Base-by-base conservation (phyloP, 2,888 invertebrate genomes). In the Osmoderma eremita region DNA sequence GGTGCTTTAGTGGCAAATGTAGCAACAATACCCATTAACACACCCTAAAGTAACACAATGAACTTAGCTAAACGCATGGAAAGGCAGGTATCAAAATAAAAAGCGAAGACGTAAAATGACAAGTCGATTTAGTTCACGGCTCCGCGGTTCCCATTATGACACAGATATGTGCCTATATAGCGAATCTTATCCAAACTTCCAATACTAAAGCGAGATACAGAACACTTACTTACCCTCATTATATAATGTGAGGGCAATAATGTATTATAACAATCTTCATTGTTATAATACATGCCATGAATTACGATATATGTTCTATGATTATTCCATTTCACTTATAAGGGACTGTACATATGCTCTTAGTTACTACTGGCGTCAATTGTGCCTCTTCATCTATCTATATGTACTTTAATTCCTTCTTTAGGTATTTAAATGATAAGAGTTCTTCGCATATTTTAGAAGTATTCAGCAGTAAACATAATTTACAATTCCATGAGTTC, bases 61-160 rank as follows among this genome's bases (percentile, higher is more conserved):
- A 71, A 71, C 68, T 70, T 71, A 72, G 69, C 72, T 72, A 72
- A 74, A 74, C 72, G 73, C 73, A 74, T 70, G 73, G 72, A 71
- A 71, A 77, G 75, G 77, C 77, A 78, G 73, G 75, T 79, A 75
- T 75, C 72, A 70, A 76, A 78, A 75, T 75, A 78, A 79, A 79
- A 78, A 74, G 20, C 75, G 72, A 63, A 75, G 75, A 78, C 75
- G 73, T 68, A 74, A 75, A 78, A 76, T 78, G 79, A 77, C 79
- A 78, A 75, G 78, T 78, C 73, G 45, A 75, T 76, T 74, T 76
- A 78, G 74, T 76, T 78, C 76, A 77, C 78, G 58, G 77, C 76
- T 78, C 73, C 71, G 73, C 76, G 78, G 76, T 77, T 77, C 76
- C 76, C 77, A 76, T 77, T 77, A 78, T 77, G 77, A 76, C 74